phyloP scores from a whole-genome alignment of 2,113 vertebrate genomes.

The Galemys pyrenaicus region DNA sequence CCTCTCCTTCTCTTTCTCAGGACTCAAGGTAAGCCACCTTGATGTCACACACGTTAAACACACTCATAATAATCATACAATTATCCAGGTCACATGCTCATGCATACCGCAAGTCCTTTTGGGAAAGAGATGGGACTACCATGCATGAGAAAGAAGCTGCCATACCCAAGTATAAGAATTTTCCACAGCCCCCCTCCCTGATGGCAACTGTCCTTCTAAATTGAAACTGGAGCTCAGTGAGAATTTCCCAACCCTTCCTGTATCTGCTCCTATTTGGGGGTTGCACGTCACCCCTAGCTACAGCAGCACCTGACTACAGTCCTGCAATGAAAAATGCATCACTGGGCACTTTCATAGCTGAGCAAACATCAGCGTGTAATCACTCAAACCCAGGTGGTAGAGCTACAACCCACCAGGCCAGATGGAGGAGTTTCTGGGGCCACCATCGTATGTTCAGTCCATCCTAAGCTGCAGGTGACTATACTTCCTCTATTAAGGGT shows the following conservation, averaged over 20 bases:
- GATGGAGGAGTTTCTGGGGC: background rate
- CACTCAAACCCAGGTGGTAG: background rate
- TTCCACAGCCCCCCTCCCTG: background rate
- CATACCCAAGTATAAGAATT: background rate
- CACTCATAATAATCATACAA: fast-evolving
- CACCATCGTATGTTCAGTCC: background rate
- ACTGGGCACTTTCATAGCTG: background rate
- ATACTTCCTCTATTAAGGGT: background rate
- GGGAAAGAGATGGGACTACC: background rate
- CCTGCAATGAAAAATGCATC: background rate
- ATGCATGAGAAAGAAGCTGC: background rate
- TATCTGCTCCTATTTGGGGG: background rate
- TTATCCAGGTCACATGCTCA: too few species aligned
- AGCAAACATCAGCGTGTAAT: background rate
- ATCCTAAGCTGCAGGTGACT: background rate
- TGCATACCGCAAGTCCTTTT: background rate
- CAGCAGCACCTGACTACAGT: background rate
- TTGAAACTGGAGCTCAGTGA: background rate
- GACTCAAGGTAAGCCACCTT: background rate
- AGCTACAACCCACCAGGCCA: background rate
- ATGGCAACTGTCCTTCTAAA: background rate
- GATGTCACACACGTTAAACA: background rate
- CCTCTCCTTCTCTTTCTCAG: background rate
- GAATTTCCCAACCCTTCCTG: fast-evolving
- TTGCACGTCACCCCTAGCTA: background rate